Evolutionary conservation across 2,797 vertebrate species (phyloP).

Genomic region (Chloroceryle amazona): DNA sequence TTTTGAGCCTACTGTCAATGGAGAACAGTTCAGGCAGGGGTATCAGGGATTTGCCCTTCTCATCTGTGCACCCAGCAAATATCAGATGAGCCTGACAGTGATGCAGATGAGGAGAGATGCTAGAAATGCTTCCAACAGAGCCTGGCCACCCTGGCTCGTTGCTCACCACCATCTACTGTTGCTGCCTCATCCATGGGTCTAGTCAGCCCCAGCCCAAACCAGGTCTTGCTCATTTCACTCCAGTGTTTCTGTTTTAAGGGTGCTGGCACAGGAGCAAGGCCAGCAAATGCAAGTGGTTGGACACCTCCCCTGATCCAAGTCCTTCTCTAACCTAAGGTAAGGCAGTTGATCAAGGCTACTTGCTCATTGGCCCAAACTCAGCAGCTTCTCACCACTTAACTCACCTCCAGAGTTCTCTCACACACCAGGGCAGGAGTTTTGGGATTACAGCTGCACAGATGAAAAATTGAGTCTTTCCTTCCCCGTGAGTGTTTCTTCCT

Average conservation of each 20-base stretch:
- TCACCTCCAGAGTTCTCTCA: neutral
- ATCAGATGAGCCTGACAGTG: neutral
- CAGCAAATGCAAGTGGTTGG: neutral
- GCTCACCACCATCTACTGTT: fast-evolving
- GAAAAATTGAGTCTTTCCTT: neutral
- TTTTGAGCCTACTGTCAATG: neutral
- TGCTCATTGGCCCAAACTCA: neutral
- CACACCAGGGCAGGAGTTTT: neutral
- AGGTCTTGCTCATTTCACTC: neutral
- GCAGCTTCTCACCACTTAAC: neutral
- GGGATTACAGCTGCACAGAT: neutral
- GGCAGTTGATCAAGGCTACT: neutral
- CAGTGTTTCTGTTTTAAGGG: neutral
- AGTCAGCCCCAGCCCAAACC: neutral
- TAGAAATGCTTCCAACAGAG: neutral
- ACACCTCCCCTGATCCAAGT: neutral
- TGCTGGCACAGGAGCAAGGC: neutral
- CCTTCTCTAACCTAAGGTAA: neutral
- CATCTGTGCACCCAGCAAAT: neutral
- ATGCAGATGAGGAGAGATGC: neutral
- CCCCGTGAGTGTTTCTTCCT: neutral
- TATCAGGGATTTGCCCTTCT: neutral
- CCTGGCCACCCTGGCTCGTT: fast-evolving
- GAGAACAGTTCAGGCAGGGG: neutral
- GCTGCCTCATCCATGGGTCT: neutral